A percentile compares a stretch with the other conserved stretches of the same genome.
Evolutionary conservation across 92 coral and sea anemone species (phyloP).

Genomic region (Porites divaricata): DNA sequence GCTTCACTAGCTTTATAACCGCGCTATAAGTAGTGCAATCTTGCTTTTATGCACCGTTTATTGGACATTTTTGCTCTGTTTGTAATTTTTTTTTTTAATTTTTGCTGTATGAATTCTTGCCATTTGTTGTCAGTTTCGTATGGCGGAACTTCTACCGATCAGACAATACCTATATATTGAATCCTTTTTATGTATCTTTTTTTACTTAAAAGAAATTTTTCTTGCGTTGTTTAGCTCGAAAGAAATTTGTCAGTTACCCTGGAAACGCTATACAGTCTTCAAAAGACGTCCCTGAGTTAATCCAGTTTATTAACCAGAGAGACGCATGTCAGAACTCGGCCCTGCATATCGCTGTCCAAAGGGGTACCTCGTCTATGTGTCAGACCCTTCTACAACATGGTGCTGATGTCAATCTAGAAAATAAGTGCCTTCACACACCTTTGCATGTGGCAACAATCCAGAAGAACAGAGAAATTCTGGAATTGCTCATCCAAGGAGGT

Average conservation of each 20-base stretch:
- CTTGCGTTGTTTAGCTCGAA: background rate
- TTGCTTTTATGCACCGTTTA: too few species aligned
- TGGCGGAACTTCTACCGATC: too few species aligned
- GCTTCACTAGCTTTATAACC: too few species aligned
- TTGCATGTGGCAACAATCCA: conserved; percentile 56
- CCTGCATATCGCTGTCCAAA: conserved; percentile 53
- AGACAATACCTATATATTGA: too few species aligned
- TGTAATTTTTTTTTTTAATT: too few species aligned
- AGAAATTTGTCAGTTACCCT: background rate
- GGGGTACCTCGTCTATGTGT: conserved; percentile 34
- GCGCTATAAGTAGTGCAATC: too few species aligned
- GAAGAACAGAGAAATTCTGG: conserved; percentile 49
- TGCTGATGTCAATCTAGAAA: conserved; percentile 41
- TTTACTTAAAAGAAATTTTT: background rate
- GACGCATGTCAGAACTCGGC: conserved; percentile 43
- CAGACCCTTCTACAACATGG: conserved; percentile 49
- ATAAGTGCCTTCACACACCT: conserved; percentile 52
- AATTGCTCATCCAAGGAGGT: conserved; percentile 37
- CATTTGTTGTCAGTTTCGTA: too few species aligned
- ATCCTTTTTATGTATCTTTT: background rate
- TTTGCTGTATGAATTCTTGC: too few species aligned
- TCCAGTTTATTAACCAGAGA: conserved; percentile 38
- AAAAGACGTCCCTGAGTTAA: conserved; percentile 19
- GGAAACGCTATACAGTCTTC: background rate
- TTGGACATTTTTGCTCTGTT: too few species aligned